Conservation (phyloP, 2,888 invertebrate genomes). For the Lepidochrysops patricia region DNA sequence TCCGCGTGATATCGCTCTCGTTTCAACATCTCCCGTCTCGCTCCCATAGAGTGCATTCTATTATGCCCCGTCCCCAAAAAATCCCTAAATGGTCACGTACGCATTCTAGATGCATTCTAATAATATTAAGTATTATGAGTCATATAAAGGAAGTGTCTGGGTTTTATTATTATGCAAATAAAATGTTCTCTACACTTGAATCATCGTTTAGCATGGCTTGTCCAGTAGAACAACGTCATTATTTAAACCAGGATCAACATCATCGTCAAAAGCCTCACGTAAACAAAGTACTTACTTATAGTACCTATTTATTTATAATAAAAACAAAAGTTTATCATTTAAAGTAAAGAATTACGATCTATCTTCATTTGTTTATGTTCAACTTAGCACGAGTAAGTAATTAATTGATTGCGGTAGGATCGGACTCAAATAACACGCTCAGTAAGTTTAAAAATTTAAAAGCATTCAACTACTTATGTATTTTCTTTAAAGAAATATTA, state of each 20-base stretch:
- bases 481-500: too few relatives aligned
- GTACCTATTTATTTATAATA: too few relatives aligned
- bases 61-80: conserved; percentile 12
- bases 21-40: conserved; percentile 14
- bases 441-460: too few relatives aligned
- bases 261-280: neutral
- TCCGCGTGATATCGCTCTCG: conserved; percentile 14
- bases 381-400: too few relatives aligned
- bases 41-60: neutral
- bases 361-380: too few relatives aligned
- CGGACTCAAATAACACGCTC: too few relatives aligned
- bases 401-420: too few relatives aligned
- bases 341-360: too few relatives aligned
- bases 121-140: neutral
- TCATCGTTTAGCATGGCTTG: neutral
- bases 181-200: neutral
- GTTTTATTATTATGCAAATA: neutral
- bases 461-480: too few relatives aligned
- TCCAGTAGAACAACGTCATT: neutral
- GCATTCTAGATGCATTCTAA: neutral
- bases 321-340: too few relatives aligned
- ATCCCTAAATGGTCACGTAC: conserved; percentile 22
- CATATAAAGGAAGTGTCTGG: neutral
- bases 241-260: neutral
- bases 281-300: too few relatives aligned